Percentiles rank a stretch among this genome's conserved stretches.
Conservation (phyloP, 2,113 vertebrate genomes). For the Electrona antarctica region DNA sequence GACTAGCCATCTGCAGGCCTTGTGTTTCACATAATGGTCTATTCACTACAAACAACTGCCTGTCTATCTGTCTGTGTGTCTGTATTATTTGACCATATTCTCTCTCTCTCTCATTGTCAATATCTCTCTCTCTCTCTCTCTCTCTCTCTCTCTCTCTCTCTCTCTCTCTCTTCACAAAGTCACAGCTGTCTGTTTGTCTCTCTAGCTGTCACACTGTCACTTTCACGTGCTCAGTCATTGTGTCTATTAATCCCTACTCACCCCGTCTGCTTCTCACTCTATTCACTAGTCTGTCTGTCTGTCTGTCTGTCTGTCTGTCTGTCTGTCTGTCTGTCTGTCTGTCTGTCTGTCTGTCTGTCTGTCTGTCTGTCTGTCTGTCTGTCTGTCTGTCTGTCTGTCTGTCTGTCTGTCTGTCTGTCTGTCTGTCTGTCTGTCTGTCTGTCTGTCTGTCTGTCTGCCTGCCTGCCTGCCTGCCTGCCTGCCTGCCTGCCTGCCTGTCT, state of each 20-base stretch:
- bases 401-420: conserved; percentile 5
- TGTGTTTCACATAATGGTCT: conserved; percentile 56
- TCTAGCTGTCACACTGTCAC: neutral
- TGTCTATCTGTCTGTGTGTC: conserved; percentile 32
- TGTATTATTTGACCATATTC: neutral
- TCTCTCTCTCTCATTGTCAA: conserved; percentile 21
- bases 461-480: too few relatives aligned
- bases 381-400: conserved; percentile 4
- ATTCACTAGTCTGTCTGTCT: neutral
- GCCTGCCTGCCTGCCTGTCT: too few relatives aligned
- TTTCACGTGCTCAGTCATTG: conserved; percentile 20
- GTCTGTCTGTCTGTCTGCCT: conserved; percentile 1
- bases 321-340: neutral
- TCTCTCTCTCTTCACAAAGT: neutral
- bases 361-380: conserved; percentile 2
- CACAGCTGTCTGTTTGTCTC: neutral
- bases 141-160: neutral
- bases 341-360: conserved; percentile 5
- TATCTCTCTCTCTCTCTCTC: conserved; percentile 12
- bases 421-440: conserved; percentile 4
- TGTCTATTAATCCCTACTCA: conserved; percentile 14
- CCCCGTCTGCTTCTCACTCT: conserved; percentile 24
- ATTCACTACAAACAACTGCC: conserved; percentile 72
- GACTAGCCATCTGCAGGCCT: conserved; percentile 63
- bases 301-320: conserved; percentile 4